phyloP scores from a whole-genome alignment of 1,140 invertebrate species.

The Pristionchus pacificus region DNA sequence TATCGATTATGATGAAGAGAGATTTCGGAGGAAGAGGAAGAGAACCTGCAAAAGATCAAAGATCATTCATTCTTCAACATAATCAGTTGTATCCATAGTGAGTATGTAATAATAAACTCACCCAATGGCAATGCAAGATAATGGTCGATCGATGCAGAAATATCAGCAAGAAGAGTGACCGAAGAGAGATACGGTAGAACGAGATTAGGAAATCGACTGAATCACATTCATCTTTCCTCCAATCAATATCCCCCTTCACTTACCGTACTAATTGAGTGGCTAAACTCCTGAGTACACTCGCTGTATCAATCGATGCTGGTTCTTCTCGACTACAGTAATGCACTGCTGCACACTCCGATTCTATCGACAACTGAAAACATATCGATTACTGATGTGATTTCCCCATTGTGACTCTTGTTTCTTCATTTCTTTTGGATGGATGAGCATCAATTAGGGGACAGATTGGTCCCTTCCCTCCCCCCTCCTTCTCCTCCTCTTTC shows the following conservation, averaged over 20 bases:
- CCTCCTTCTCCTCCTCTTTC: no score
- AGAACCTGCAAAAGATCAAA: no score
- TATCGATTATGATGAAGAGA: constrained; percentile 27
- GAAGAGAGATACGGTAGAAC: constrained; percentile 22
- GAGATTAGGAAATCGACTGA: constrained; percentile 24
- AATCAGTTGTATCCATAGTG: no score
- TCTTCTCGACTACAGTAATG: neutral
- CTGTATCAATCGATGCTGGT: neutral
- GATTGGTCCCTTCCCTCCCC: no score
- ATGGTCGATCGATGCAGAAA: constrained; percentile 15
- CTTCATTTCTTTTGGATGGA: neutral
- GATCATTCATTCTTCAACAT: no score
- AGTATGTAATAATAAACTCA: no score
- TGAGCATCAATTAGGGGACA: no score
- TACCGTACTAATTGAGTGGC: neutral
- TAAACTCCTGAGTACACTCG: neutral
- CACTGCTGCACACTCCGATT: neutral
- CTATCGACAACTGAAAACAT: neutral
- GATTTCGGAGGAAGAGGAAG: constrained; percentile 25
- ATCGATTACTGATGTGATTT: neutral
- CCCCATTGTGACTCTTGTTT: neutral
- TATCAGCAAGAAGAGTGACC: constrained; percentile 29
- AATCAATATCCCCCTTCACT: neutral
- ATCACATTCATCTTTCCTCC: neutral
- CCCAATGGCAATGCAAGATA: constrained; percentile 22